Evolutionary conservation across 2,113 vertebrate species (phyloP), one percentile per base, ranked within the genome.

Genomic region (Oxygymnocypris stewartii): DNA sequence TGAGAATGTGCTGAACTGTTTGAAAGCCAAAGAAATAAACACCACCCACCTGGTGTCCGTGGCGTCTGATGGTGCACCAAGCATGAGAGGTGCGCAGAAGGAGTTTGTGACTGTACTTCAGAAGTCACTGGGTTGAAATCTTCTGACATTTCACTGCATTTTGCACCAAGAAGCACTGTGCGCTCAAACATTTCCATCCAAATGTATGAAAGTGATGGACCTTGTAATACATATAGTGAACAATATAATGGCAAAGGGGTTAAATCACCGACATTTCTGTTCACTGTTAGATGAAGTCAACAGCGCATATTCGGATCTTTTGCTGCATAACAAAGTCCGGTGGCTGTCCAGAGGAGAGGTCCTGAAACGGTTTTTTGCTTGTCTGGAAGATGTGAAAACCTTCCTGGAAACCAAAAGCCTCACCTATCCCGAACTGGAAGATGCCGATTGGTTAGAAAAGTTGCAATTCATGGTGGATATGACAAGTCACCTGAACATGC

Each of bases 301-400:
- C 0, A 88, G 71, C 69, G 4, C 8, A 67, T 89, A 91, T 51
- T 90, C 87, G 0, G 88, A 91, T 91, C 89, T 91, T 84, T 88
- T 91, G 88, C 74, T 90, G 49, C 88, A 87, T 37, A 88, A 90
- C 82, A 90, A 77, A 81, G 90, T 91, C 84, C 59, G 63, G 69
- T 31, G 90, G 89, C 86, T 92, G 88, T 93, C 89, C 85, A 91
- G 87, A 35, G 86, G 20, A 44, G 86, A 92, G 77, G 89, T 89
- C 47, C 84, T 91, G 82, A 86, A 85, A 86, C 49, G 20, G 2
- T 92, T 91, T 87, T 88, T 28, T 0, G 3, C 75, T 0, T 91
- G 85, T 91, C 51, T 90, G 47, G 89, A 86, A 79, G 69, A 92
- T 0, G 88, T 89, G 84, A 90, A 92, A 87, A 84, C 77, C 3